Percentiles rank a stretch among this genome's conserved stretches.
phyloP scores from a whole-genome alignment of 2,113 vertebrate genomes.

The Dascyllus trimaculatus region DNA sequence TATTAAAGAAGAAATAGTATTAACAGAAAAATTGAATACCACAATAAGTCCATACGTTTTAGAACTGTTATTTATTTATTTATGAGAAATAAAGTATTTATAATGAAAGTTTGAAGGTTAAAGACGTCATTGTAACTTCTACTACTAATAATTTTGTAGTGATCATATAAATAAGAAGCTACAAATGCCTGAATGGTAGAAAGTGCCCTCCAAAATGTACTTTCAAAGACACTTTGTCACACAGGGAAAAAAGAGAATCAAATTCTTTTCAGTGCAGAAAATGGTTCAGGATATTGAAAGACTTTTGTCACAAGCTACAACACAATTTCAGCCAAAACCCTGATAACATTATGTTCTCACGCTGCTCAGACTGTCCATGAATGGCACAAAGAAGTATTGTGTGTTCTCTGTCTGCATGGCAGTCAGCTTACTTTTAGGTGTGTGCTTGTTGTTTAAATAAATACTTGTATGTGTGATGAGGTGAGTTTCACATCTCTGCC shows the following conservation, averaged over 20 bases:
- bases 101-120: no score
- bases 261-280: conserved; percentile 29
- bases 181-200: no score
- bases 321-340: conserved; percentile 16
- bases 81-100: no score
- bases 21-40: no score
- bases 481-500: background rate
- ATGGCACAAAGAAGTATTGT: background rate
- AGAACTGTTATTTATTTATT: no score
- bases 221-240: conserved; percentile 32
- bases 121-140: no score
- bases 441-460: background rate
- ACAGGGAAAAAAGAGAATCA: conserved; percentile 15
- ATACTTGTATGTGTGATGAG: background rate
- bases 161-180: no score
- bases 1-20: no score
- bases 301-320: conserved; percentile 29
- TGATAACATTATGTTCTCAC: conserved; percentile 14
- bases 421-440: conserved; percentile 5
- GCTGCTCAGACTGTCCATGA: conserved; percentile 17
- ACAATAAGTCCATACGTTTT: no score
- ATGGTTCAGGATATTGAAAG: conserved; percentile 31
- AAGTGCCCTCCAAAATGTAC: background rate
- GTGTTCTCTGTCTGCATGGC: background rate
- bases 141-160: no score